phyloP scores from a whole-genome alignment of 1,140 invertebrate species.

The Saccostrea cuccullata region DNA sequence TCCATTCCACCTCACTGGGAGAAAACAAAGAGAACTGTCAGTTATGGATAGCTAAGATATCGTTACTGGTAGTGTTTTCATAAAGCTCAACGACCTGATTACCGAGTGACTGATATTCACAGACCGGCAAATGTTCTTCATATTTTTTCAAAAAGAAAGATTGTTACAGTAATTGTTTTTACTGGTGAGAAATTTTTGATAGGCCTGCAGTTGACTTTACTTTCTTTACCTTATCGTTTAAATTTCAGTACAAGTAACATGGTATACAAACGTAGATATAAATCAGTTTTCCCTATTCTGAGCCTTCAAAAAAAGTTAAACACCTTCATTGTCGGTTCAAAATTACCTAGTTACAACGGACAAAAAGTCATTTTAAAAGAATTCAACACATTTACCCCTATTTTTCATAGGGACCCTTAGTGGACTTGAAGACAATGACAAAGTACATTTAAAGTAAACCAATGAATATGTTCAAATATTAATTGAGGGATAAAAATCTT shows the following conservation, averaged over 20 bases:
- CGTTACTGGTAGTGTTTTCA: background rate
- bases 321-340: no score
- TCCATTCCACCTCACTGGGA: background rate
- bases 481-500: no score
- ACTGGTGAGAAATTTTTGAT: background rate
- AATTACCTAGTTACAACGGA: no score
- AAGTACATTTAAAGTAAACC: no score
- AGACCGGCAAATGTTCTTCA: background rate
- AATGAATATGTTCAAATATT: no score
- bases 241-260: background rate
- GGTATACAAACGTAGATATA: background rate
- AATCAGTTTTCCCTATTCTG: background rate
- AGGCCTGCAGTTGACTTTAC: background rate
- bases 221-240: background rate
- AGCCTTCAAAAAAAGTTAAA: background rate
- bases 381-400: no score
- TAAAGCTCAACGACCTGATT: background rate
- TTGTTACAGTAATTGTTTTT: background rate
- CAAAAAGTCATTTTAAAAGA: no score
- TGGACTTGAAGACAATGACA: no score
- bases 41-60: background rate
- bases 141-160: background rate
- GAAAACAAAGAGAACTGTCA: background rate
- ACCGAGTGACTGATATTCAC: background rate
- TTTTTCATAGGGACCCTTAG: no score